Conservation (phyloP, 2,113 vertebrate genomes). For the Stomatorhinus ivindoensis region DNA sequence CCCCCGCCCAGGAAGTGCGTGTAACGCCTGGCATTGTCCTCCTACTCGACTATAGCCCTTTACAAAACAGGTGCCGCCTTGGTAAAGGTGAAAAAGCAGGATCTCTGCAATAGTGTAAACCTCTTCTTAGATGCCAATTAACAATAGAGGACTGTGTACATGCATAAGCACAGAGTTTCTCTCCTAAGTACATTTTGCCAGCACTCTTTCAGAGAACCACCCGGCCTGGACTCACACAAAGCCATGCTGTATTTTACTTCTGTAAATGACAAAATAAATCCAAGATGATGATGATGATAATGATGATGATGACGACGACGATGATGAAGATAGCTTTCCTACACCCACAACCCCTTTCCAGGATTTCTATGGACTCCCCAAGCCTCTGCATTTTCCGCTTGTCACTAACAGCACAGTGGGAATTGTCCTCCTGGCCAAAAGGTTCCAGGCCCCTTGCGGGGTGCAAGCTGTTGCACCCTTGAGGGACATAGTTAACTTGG, state of each 20-base stretch:
- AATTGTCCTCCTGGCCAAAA: not conserved
- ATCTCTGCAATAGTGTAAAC: not conserved
- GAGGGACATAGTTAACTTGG: not conserved
- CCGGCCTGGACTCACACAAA: not conserved
- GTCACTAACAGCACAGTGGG: not conserved
- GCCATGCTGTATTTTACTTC: not conserved
- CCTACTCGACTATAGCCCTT: not conserved
- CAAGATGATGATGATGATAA: not conserved
- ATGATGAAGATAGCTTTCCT: not conserved
- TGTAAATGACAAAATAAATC: not conserved
- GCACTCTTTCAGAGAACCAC: not conserved
- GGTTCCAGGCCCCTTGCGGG: not conserved
- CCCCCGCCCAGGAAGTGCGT: not conserved
- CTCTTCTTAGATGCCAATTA: not conserved
- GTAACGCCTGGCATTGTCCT: not conserved
- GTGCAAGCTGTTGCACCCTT: not conserved
- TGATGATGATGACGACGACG: not conserved
- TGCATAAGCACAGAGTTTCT: not conserved
- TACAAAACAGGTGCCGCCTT: not conserved
- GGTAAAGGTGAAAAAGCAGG: not conserved
- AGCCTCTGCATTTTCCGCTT: not conserved
- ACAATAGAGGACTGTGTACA: not conserved
- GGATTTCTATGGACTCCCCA: not conserved
- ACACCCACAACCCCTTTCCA: not conserved
- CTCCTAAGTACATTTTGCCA: not conserved